These are phyloP conservation scores for Anthoscopus minutus DNA, from an alignment of 2,113 vertebrate genomes.

Conservation along the genomic window DNA sequence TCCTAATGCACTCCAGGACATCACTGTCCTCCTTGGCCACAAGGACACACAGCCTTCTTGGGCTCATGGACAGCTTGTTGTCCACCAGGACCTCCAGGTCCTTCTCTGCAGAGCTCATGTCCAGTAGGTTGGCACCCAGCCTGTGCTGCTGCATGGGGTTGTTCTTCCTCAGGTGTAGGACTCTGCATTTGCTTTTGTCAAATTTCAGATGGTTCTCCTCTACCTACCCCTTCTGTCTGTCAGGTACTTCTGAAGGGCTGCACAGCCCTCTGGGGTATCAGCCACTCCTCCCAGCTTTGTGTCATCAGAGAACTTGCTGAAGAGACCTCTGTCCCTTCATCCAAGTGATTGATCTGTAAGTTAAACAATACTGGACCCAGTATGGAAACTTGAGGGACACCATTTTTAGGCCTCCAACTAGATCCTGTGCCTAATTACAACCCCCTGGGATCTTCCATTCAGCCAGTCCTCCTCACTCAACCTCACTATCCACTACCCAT, in stretches of 20 bases:
- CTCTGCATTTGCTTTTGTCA: neutral
- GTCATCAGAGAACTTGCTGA: neutral
- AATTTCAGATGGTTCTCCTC: neutral
- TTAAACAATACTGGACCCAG: neutral
- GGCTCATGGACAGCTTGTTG: neutral
- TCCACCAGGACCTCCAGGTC: neutral
- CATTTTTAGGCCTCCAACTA: neutral
- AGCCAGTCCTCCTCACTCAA: neutral
- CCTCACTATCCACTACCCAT: neutral
- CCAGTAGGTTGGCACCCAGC: rapidly evolving
- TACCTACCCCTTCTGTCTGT: neutral
- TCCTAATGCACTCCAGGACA: neutral
- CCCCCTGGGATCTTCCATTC: neutral
- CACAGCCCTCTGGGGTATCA: rapidly evolving
- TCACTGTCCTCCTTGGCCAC: neutral
- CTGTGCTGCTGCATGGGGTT: neutral
- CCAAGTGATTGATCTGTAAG: rapidly evolving
- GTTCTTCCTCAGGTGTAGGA: neutral
- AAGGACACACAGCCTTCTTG: neutral
- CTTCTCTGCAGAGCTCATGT: neutral
- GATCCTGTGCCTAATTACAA: neutral
- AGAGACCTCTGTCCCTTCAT: neutral
- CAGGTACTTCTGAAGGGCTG: neutral
- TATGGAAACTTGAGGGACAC: too few relatives aligned
- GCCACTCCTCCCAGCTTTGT: neutral